Evolutionary conservation across 1,140 invertebrate species (phyloP), one percentile per base, ranked within the genome.

Genomic region (Paraescarpia echinospica): DNA sequence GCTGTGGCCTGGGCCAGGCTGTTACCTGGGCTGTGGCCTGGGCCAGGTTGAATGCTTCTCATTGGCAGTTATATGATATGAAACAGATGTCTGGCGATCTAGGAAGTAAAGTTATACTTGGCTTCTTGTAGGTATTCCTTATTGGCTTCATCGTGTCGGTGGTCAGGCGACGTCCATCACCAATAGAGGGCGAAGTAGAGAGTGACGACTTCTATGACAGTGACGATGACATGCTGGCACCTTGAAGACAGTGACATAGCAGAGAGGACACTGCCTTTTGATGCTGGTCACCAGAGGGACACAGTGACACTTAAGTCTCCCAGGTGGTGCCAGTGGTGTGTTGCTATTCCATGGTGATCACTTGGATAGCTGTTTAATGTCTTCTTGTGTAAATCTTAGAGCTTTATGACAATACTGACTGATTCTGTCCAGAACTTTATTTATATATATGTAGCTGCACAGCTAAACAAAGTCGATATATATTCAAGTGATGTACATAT

Each of bases 131-230:
- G 95, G 94, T 95, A 31, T 94, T 95, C 88, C 92, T 95, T 35
- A 93, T 96, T 92, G 95, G 95, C 34, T 95, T 95, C 90, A 31
- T 96, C 34, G 94, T 96, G 27, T 94, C 95, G 31, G 92, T 96
- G 8, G 94, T 95, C 34, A 95, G 94, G 92, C 94, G 94, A 34
- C 93, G 94, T n/a, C 41, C 27, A 33, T 96, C 96, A 22, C 92
- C 94, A 14, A 95, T 96, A 34, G 95, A 95, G 93, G 95, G 95
- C 27, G 94, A 94, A 34, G 95, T 95, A 18, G 95, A 96, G 51
- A 92, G 93, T 34, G 95, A 96, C 93, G 96, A 96, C 91, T 95
- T 96, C 94, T 95, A 95, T 92, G 95, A 96, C 89, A 96, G 95
- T 95, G 95, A 96, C 93, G 96, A 96, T 91, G 96, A 96, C 33